Evolutionary conservation across 1,140 invertebrate species (phyloP).

Genomic region (Drosophila subpulchrella): DNA sequence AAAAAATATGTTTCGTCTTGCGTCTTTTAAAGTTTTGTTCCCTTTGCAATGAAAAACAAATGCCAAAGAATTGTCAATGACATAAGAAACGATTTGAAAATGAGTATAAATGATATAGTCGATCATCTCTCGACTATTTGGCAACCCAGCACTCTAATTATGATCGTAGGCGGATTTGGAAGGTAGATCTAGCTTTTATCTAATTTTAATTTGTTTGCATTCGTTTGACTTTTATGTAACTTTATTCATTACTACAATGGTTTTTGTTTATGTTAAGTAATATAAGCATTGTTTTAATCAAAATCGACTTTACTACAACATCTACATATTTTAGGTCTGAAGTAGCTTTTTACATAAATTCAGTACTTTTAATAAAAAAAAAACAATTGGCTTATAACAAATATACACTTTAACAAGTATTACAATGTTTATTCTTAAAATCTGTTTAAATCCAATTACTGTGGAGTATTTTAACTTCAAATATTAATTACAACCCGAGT

Average conservation of each 20-base stretch:
- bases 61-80: conserved; percentile 14
- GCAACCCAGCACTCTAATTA: conserved; percentile 10
- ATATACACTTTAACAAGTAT: no score
- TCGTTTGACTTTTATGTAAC: no score
- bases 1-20: conserved; percentile 40
- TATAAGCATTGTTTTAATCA: no score
- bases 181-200: no score
- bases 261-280: no score
- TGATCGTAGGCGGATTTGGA: background rate
- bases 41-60: conserved; percentile 71
- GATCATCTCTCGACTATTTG: conserved; percentile 13
- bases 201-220: no score
- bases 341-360: no score
- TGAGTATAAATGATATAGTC: background rate
- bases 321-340: no score
- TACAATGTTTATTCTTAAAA: background rate
- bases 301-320: no score
- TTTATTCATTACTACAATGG: no score
- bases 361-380: no score
- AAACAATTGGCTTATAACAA: no score
- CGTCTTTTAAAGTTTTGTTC: conserved; percentile 66
- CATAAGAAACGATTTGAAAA: background rate
- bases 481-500: background rate
- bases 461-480: background rate
- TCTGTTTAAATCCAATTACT: background rate